Base-by-base conservation (phyloP, 2,797 vertebrate species). In the Manis crassicaudata region DNA sequence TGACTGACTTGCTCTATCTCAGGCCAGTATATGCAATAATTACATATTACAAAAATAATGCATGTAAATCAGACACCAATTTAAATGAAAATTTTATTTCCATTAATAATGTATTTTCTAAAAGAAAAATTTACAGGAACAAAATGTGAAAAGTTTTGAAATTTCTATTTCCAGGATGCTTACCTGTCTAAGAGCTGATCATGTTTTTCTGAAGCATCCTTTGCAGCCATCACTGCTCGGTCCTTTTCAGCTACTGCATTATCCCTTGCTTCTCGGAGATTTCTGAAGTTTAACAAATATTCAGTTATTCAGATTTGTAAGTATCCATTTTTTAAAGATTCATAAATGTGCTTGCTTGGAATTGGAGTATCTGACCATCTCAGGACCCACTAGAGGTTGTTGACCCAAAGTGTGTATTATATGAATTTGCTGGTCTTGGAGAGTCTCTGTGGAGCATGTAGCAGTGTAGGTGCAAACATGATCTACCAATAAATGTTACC, bases 151-250 rank as follows among this genome's bases (percentile, higher is more conserved):
- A 32, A 43, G 70, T n/a, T 60, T 54, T 63, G 91, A 86, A 3
- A 32, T 76, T 68, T 70, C 13, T 32, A 14, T 92, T 58, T 86
- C 73, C 35, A 84, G 80, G 35, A 81, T 73, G 99, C 99, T 99
- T 98, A 99, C 99, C 99, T 99, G 97, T 99, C 99, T 92, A 99
- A 98, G 88, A 99, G 98, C 40, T 99, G 99, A 96, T 99, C 99
- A 0, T 99, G 99, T 99, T 99, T 99, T 97, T 98, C 99, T 96
- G 99, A 98, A 62, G 99, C 95, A 90, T 99, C 99, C 97, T 99
- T 99, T 98, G 99, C 99, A 18, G 99, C 98, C 88, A 90, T 93
- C 89, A 98, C 88, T 0, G 99, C 99, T 98, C 99, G 98, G 89
- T 99, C 99, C 98, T 99, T 99, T 98, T 99, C 99, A 94, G 99